A percentile compares a stretch with the other conserved stretches of the same genome.
These are phyloP conservation scores for Drosophila guanche DNA, from an alignment of 1,140 invertebrate species.

Conservation along the genomic window DNA sequence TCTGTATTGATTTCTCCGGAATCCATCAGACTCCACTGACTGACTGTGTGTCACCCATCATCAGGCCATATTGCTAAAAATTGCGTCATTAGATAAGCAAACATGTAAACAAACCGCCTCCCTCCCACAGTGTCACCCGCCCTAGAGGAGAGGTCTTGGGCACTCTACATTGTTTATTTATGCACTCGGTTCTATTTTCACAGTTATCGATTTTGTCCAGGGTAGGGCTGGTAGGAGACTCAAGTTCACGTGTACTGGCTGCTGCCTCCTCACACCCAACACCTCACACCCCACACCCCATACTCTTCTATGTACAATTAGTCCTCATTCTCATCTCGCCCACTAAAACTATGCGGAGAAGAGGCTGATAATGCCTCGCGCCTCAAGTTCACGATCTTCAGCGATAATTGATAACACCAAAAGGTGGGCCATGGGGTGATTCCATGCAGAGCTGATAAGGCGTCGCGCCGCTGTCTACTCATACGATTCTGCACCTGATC, in stretches of 20 bases:
- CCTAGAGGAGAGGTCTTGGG: background rate
- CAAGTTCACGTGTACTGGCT: slow-evolving; percentile 35
- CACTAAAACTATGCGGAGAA: slow-evolving; percentile 4
- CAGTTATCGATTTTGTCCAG: slow-evolving; percentile 60
- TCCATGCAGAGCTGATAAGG: slow-evolving; percentile 25
- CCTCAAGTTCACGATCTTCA: slow-evolving; percentile 64
- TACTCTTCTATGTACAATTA: background rate
- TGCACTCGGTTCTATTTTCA: slow-evolving; percentile 67
- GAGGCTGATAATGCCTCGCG: slow-evolving; percentile 3
- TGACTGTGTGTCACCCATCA: slow-evolving; percentile 11
- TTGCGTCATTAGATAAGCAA: slow-evolving; percentile 75
- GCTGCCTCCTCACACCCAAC: slow-evolving; percentile 1
- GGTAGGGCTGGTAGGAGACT: background rate
- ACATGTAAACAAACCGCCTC: slow-evolving; percentile 39
- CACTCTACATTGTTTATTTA: slow-evolving; percentile 62
- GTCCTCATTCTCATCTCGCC: background rate
- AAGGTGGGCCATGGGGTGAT: slow-evolving; percentile 48
- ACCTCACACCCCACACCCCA: background rate
- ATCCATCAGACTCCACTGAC: slow-evolving; percentile 5
- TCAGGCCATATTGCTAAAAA: slow-evolving; percentile 48
- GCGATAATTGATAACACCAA: slow-evolving; percentile 39
- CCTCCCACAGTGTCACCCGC: background rate
- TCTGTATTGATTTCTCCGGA: slow-evolving; percentile 9
- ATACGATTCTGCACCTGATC: slow-evolving; percentile 49
- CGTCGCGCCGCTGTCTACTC: slow-evolving; percentile 31